Evolutionary conservation across 1,140 invertebrate species (phyloP), one percentile per base, ranked within the genome.

Genomic region (Frieseomelitta varia): DNA sequence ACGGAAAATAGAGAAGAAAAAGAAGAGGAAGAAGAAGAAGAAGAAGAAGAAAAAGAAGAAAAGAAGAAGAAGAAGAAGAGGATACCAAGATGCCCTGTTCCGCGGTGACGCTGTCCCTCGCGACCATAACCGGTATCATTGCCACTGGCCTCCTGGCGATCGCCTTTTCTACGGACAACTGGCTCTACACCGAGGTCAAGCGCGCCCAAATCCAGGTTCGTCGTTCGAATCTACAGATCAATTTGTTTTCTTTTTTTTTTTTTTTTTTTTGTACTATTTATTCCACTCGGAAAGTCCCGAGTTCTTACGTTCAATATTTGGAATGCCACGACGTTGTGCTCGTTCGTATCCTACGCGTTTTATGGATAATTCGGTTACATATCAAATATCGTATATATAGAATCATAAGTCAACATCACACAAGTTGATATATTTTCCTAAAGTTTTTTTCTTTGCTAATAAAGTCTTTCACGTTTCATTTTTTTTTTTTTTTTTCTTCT

Each of bases 111-210:
- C 95, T 99, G 92, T 98, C 98, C 93, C 96, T 99, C 95, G 98
- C 98, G 85, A 99, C 98, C 91, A 98, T 99, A 95, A 97, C 97
- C 92, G 98, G 98, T 91, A 98, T 99, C 92, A 97, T 99, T 90
- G 97, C 98, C 87, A 98, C 98, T 91, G 98, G 98, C 74, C 96
- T 99, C 90, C 96, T 99, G 91, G 97, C 98, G 84, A 99, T 99
- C 93, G 97, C 98, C 87, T 99, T 99, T 95, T 97, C 98, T 90
- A 99, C 98, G 92, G 98, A 99, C 95, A 99, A 99, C 95, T 99
- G 98, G 98, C 96, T 98, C 88, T 97, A 98, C 94, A 97, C 98
- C 90, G 97, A 98, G 95, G 98, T 99, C 84, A 97, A 98, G 94
- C 96, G 98, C 88, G 97, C 96, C 87, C 96, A 97, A 93, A 98